These are phyloP conservation scores for Pelusios castaneus DNA, from an alignment of 2,113 vertebrate species.

Conservation along the genomic window DNA sequence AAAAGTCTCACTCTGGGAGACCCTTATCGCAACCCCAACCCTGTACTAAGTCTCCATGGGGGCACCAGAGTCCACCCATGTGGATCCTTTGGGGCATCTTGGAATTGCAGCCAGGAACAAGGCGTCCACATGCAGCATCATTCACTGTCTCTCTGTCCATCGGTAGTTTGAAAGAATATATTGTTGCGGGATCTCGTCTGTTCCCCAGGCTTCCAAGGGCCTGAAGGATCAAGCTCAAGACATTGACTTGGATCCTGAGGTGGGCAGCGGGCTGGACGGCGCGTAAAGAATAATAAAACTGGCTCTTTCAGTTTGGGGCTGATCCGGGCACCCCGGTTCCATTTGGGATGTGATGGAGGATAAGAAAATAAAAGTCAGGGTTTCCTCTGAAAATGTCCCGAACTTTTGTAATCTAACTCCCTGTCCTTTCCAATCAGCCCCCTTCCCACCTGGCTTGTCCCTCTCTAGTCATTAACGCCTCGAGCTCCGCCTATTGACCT, in stretches of 20 bases:
- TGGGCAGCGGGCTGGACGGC: too few species aligned
- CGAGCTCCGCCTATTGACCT: background rate
- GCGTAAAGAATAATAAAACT: too few species aligned
- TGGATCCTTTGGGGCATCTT: too few species aligned
- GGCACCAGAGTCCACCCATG: background rate
- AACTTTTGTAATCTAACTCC: background rate
- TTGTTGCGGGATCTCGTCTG: too few species aligned
- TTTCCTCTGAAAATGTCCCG: background rate
- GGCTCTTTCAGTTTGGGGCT: background rate
- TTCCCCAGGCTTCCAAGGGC: too few species aligned
- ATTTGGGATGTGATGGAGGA: background rate
- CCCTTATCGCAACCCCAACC: background rate
- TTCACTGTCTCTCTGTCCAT: too few species aligned
- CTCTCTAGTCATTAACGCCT: background rate
- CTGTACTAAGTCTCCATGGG: background rate
- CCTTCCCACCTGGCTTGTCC: background rate
- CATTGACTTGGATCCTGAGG: too few species aligned
- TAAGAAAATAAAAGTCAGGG: background rate
- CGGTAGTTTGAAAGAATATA: too few species aligned
- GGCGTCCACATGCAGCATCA: too few species aligned
- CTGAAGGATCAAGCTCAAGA: too few species aligned
- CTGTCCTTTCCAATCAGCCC: background rate
- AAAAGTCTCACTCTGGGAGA: background rate
- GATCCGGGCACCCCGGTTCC: background rate
- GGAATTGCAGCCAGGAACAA: too few species aligned